phyloP scores from a whole-genome alignment of 2,888 invertebrate genomes.

The Zootermopsis nevadensis region DNA sequence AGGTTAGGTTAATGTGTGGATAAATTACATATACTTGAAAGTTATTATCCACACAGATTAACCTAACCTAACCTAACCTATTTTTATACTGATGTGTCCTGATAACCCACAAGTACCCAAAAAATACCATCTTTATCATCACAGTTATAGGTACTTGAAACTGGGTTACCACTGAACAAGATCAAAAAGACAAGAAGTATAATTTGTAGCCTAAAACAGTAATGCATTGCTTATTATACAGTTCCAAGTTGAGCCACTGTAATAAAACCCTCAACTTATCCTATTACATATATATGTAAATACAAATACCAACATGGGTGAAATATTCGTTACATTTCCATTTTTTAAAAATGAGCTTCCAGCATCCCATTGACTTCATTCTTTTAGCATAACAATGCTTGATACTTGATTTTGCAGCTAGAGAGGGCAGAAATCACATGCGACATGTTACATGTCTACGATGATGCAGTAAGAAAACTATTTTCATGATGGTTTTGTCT shows the following conservation, averaged over 20 bases:
- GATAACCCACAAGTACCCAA: no score
- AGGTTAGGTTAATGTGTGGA: no score
- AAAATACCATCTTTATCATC: no score
- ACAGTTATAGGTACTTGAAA: not conserved
- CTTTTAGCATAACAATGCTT: not conserved
- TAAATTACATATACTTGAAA: no score
- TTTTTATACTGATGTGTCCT: no score
- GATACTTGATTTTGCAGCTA: not conserved
- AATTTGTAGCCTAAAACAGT: not conserved
- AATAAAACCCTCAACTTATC: not conserved
- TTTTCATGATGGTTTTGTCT: conserved; percentile 28
- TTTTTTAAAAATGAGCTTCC: conserved; percentile 19
- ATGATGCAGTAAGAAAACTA: not conserved
- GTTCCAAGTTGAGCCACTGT: not conserved
- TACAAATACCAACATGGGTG: not conserved
- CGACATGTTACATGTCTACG: not conserved
- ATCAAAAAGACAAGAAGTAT: not conserved
- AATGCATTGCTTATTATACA: not conserved
- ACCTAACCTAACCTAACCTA: no score
- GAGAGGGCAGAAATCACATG: not conserved
- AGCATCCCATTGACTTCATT: not conserved
- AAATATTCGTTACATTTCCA: conserved; percentile 28
- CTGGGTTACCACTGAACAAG: not conserved
- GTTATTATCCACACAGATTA: no score
- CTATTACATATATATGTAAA: conserved; percentile 11